Base-by-base conservation (phyloP, 2,888 invertebrate species). In the Synergus gifuensis region DNA sequence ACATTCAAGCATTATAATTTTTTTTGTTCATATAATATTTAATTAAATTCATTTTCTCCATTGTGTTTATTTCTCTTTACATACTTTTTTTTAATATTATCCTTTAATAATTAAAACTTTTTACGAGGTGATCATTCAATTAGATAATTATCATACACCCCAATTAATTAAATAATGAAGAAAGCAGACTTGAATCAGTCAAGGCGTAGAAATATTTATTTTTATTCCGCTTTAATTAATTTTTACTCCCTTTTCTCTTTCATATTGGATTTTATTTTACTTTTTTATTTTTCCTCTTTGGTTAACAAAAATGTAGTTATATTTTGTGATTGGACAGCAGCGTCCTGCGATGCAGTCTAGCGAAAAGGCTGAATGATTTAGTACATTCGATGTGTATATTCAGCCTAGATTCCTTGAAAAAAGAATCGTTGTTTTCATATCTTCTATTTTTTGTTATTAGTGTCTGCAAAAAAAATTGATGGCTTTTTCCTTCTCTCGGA, bases 281-380 rank as follows among this genome's bases (percentile, higher is more conserved):
- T 36, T 36, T 36, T 36, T 36, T 3, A 28, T 67, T 22, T 67
- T 46, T 67, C 44, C 22, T 44, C 18, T 44, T 44, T 44, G 3
- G 7, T 7, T 16, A 69, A 28, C 28, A 49, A 69, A 69, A 28
- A 4, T 49, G 46, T 46, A 69, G 46, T 69, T 69, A 69, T 69
- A 49, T 69, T 69, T 69, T 69, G 49, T 69, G 69, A 73, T 54
- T 73, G 73, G 36, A 49, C 16, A 22, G 36, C n/a, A 73, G 69
- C 22, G 36, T 22, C 22, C 67, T 44, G 46, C 18, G 54, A 73
- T 36, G 73, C 54, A 73, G 49, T 54, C 69, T 49, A 28, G 69
- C 46, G 69, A 49, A 28, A 46, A 69, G 49, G 28, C 46, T 69
- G 69, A 69, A 69, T 69, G 28, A 28, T 46, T 67, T 46, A 67